Evolutionary conservation across 2,113 vertebrate genomes (phyloP).

Genomic region (Coracopsis vasa): DNA sequence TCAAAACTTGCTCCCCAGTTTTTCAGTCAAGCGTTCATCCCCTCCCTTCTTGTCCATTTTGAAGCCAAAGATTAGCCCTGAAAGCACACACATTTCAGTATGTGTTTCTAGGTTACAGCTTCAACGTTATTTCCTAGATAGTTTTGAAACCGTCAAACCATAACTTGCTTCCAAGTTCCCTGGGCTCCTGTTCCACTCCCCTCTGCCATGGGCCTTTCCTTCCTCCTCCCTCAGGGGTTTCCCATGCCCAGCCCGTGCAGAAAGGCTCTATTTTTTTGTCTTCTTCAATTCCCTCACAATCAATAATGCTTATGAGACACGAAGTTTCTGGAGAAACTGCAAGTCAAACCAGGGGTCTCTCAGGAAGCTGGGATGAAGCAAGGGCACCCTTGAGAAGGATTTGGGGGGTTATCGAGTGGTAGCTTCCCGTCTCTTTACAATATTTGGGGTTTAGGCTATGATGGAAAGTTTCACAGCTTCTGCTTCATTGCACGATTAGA

Average conservation of each 20-base stretch:
- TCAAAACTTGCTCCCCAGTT: neutral
- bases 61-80: neutral
- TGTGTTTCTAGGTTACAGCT: neutral
- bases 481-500: neutral
- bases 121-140: neutral
- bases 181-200: neutral
- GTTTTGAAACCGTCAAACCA: neutral
- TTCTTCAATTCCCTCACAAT: neutral
- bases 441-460: neutral
- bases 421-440: neutral
- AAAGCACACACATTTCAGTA: neutral
- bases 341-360: neutral
- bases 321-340: neutral
- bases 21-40: neutral
- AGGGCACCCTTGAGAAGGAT: neutral
- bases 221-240: neutral
- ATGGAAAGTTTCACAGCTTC: neutral
- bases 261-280: neutral
- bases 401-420: rapidly evolving
- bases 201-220: neutral
- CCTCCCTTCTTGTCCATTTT: neutral
- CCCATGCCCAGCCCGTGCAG: neutral
- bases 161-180: neutral
- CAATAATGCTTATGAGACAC: neutral
- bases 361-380: neutral